These are phyloP conservation scores for Stegastes partitus DNA, from an alignment of 2,113 vertebrate genomes.

Conservation along the genomic window DNA sequence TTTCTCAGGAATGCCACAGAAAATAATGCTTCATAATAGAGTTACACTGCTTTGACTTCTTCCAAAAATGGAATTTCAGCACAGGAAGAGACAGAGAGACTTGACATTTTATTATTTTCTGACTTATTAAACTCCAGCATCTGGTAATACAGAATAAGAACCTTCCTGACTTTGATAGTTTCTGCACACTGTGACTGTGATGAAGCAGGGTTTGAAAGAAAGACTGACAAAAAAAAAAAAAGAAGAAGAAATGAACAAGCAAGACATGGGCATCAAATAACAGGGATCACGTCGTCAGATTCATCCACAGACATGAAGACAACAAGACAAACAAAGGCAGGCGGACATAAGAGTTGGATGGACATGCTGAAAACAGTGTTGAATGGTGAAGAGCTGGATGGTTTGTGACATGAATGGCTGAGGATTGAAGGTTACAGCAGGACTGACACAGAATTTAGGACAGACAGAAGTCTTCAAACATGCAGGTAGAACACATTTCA, in stretches of 20 bases:
- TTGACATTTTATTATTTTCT: no score
- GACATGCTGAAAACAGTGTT: not conserved
- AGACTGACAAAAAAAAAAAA: no score
- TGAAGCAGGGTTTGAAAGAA: no score
- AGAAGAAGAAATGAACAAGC: not conserved
- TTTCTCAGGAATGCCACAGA: no score
- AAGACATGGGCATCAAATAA: not conserved
- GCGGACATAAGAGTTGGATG: not conserved
- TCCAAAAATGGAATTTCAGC: not conserved
- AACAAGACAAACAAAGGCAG: constrained; percentile 10
- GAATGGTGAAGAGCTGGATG: constrained; percentile 4
- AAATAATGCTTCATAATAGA: not conserved
- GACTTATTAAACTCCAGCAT: no score
- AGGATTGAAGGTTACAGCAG: not conserved
- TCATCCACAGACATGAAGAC: not conserved
- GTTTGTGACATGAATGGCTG: constrained; percentile 4
- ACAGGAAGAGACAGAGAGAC: not conserved
- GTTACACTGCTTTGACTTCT: not conserved
- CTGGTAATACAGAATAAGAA: no score
- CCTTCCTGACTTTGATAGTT: no score
- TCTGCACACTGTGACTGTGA: no score
- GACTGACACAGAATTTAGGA: not conserved
- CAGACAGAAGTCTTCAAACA: not conserved
- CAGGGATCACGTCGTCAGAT: not conserved
- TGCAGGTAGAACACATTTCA: not conserved